Conservation (phyloP, 2,888 invertebrate genomes). For the Lottia gigantea region DNA sequence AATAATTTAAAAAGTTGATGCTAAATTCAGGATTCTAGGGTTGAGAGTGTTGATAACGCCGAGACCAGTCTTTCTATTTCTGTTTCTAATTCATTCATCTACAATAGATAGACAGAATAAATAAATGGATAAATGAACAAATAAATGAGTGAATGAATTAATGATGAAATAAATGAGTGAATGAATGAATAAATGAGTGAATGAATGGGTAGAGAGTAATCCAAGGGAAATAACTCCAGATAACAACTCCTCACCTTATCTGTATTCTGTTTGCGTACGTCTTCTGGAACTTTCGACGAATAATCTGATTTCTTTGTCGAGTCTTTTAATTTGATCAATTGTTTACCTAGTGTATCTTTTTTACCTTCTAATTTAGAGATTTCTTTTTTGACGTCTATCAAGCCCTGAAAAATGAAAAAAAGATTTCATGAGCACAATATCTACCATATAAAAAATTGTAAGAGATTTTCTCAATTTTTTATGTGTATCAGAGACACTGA, state of each 20-base stretch:
- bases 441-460: too few relatives aligned
- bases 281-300: constrained; percentile 81
- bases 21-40: constrained; percentile 7
- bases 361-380: constrained; percentile 83
- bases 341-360: constrained; percentile 77
- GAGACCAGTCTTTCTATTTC: constrained; percentile 81
- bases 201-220: too few relatives aligned
- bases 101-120: constrained; percentile 31
- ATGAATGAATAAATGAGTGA: too few relatives aligned
- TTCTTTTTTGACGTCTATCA: constrained; percentile 66
- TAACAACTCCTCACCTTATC: constrained; percentile 76
- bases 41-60: constrained; percentile 79
- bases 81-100: constrained; percentile 75
- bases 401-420: constrained; percentile 45
- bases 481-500: too few relatives aligned
- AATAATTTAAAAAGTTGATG: too few relatives aligned
- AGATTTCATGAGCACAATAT: too few relatives aligned
- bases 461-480: too few relatives aligned
- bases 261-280: constrained; percentile 77
- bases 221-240: not conserved
- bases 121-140: too few relatives aligned
- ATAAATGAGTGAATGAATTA: too few relatives aligned
- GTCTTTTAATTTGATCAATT: constrained; percentile 81
- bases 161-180: too few relatives aligned
- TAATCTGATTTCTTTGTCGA: constrained; percentile 84